Evolutionary conservation across 2,113 vertebrate species (phyloP), one percentile per base, ranked within the genome.

Genomic region (Halcyon malimbica): DNA sequence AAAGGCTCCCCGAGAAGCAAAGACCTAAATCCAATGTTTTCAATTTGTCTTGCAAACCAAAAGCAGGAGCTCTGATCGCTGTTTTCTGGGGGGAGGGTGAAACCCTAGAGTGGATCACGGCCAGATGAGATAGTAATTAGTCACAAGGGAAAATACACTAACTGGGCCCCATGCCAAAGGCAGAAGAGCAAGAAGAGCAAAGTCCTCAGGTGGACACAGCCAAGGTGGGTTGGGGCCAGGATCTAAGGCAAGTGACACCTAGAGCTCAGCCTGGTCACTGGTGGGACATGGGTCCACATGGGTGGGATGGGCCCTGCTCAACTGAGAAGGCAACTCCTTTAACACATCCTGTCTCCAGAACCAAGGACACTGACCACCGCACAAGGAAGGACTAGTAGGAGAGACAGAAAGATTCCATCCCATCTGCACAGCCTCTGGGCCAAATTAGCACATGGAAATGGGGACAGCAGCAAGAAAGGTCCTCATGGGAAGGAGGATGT

Each of bases 381-480:
- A 2, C 31, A 8, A n/a, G 62, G 12, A 29, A 59, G 24, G 60
- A 33, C 41, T 6, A 26, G 25, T 37, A 62, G 67, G 39, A 92
- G 29, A 92, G 51, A 7, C 76, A 79, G 62, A 87, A 63, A 85
- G 69, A 73, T 63, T 54, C 35, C 78, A 91, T 70, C 35, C 84
- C 8, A 1, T 50, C 46, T n/a, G 56, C 37, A 59, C 3, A 9
- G 93, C 78, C 93, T 77, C 92, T 84, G 59, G 82, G 92, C 93
- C 94, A 69, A 53, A 79, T 69, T 60, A 95, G 78, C 6, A 2
- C 82, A 63, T 21, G 68, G 87, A 96, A 97, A 94, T 0, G 75
- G 37, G 96, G 94, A 83, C 95, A 93, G 82, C 93, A 86, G 78
- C 81, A 82, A 75, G 83, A 75, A 75, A 37, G 35, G 53, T 37